Base-by-base conservation (phyloP, 2,113 vertebrate species). In the Australoheros scitulus region DNA sequence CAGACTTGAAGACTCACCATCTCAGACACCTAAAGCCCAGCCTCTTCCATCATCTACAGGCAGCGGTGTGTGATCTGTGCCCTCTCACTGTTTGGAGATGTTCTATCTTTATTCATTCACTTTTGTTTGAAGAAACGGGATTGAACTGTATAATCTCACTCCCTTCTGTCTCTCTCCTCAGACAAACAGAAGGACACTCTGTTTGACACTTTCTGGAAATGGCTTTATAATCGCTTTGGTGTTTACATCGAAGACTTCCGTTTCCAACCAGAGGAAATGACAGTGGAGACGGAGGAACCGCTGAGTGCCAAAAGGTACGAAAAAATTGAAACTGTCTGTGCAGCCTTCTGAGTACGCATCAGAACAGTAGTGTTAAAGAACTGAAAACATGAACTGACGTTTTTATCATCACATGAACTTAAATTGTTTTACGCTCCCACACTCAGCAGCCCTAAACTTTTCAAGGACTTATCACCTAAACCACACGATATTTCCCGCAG, bases 191-290 rank as follows among this genome's bases (percentile, higher is more conserved):
- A 94, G 87, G 94, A 96, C 77, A 96, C 96, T 0, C 76, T 97
- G 41, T 95, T 89, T 47, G 93, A 95, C 0, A 96, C 96, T 34
- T 80, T 97, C 75, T 96, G 97, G 59, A 98, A 97, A 94, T 99
- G 97, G 97, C 92, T 99, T 78, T 95, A 95, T 3, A 96, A 98
- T 84, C 96, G 92, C 63, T 97, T 99, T 24, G 98, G 97, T 57
- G 98, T 97, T 90, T 98, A 99, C 72, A 94, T 99, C 9, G 98
- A 99, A 55, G 97, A 99, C 90, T 99, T 99, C 88, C 96, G 97
- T 76, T 99, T 99, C 91, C 98, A 99, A 87, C 98, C 97, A 0
- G 98, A 99, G 92, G 98, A 99, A 81, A 97, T 93, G 87, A 95
- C 97, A 0, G 96, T 99, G 89, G 98, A 99, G 95, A 92, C 97